phyloP scores from a whole-genome alignment of 2,888 invertebrate genomes.

The Torymus aiolomorphi region DNA sequence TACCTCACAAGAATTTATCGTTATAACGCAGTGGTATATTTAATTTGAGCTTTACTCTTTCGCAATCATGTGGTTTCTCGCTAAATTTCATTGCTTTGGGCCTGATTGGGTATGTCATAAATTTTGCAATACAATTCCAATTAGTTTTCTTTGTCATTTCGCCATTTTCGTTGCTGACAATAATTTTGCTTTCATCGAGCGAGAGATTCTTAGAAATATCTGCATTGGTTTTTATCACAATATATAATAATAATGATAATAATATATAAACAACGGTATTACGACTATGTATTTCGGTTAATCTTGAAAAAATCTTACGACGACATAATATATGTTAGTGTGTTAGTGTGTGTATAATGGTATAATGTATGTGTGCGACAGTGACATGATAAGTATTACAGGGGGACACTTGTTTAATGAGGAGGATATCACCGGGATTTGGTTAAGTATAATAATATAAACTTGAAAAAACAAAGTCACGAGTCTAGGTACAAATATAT shows the following conservation, averaged over 20 bases:
- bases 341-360: neutral
- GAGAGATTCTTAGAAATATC: constrained; percentile 71
- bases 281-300: constrained; percentile 44
- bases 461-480: constrained; percentile 42
- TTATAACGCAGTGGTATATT: too few species aligned
- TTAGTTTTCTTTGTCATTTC: too few species aligned
- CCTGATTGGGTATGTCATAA: constrained; percentile 30
- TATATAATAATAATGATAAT: constrained; percentile 54
- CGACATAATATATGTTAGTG: constrained; percentile 28
- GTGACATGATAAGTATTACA: constrained; percentile 5
- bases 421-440: constrained; percentile 21
- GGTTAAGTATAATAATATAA: constrained; percentile 6
- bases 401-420: neutral
- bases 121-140: neutral
- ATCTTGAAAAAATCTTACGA: constrained; percentile 33
- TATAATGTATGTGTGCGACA: constrained; percentile 5
- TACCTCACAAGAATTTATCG: too few species aligned
- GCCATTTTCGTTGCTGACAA: neutral
- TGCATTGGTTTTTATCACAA: constrained; percentile 66
- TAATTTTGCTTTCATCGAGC: constrained; percentile 43
- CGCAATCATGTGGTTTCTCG: constrained; percentile 38
- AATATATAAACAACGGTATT: constrained; percentile 49
- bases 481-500: constrained; percentile 44
- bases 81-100: constrained; percentile 56
- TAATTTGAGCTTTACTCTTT: neutral